These are phyloP conservation scores for Scaptomyza caliginosa DNA, from an alignment of 2,888 invertebrate species.

Conservation along the genomic window DNA sequence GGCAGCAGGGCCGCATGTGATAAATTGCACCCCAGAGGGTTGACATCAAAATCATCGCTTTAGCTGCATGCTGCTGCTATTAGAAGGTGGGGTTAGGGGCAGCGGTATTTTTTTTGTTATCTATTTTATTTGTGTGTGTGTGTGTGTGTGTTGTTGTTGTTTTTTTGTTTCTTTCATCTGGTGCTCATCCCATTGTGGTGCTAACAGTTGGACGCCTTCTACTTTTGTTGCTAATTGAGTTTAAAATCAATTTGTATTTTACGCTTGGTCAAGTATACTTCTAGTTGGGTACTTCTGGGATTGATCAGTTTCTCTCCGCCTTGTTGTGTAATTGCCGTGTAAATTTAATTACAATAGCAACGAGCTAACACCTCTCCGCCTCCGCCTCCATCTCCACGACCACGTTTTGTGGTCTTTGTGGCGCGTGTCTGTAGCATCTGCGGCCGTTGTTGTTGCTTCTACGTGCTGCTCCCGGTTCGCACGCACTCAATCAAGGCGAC, in stretches of 20 bases:
- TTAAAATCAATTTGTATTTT: constrained; percentile 84
- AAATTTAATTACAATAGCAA: constrained; percentile 83
- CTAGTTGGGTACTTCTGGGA: not conserved
- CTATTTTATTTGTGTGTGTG: not conserved
- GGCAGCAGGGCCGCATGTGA: constrained; percentile 77
- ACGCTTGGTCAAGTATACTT: constrained; percentile 40
- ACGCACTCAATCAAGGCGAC: constrained; percentile 54
- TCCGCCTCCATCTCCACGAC: not conserved
- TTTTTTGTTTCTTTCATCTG: constrained; percentile 15
- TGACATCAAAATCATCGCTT: constrained; percentile 76
- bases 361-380: constrained; percentile 23
- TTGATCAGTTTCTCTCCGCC: constrained; percentile 16
- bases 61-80: constrained; percentile 9
- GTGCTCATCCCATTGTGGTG: constrained; percentile 38
- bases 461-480: constrained; percentile 32
- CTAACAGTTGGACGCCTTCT: constrained; percentile 41
- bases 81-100: not conserved
- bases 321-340: constrained; percentile 83
- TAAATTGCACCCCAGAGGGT: constrained; percentile 84
- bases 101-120: too few species aligned
- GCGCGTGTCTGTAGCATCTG: constrained; percentile 2
- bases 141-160: constrained; percentile 22
- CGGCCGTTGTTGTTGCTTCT: not conserved
- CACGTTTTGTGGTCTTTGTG: not conserved
- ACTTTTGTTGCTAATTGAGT: constrained; percentile 83